Percentiles rank a stretch among this genome's conserved stretches.
Conservation (phyloP, 1,140 invertebrate genomes). For the Drosophila repleta region DNA sequence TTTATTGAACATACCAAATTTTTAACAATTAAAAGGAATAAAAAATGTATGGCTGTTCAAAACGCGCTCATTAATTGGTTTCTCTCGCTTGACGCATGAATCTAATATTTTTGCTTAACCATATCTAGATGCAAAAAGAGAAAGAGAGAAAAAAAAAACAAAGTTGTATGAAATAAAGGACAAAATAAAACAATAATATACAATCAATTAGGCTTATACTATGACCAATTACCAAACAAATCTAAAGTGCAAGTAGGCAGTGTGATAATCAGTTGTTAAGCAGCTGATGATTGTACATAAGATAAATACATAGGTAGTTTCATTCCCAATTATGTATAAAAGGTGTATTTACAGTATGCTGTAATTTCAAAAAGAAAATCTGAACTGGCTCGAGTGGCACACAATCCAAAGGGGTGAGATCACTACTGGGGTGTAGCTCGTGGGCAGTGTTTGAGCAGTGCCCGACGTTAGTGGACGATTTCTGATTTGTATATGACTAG, state of each 20-base stretch:
- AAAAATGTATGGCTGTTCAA: slow-evolving; percentile 56
- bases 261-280: slow-evolving; percentile 24
- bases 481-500: slow-evolving; percentile 5
- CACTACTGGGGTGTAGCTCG: neutral
- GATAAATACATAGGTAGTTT: slow-evolving; percentile 2
- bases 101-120: slow-evolving; percentile 79
- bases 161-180: slow-evolving; percentile 38
- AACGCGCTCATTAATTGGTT: slow-evolving; percentile 48
- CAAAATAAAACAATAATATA: slow-evolving; percentile 36
- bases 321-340: slow-evolving; percentile 1
- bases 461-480: slow-evolving; percentile 27
- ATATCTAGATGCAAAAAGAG: slow-evolving; percentile 65
- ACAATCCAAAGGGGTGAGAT: neutral
- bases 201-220: slow-evolving; percentile 9
- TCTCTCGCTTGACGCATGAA: slow-evolving; percentile 60
- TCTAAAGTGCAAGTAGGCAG: slow-evolving; percentile 39
- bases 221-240: slow-evolving; percentile 13
- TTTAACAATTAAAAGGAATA: slow-evolving; percentile 40
- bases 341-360: slow-evolving; percentile 32
- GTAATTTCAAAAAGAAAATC: neutral
- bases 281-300: neutral
- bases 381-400: too few species aligned
- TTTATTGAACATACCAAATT: slow-evolving; percentile 53
- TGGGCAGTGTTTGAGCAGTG: slow-evolving; percentile 25
- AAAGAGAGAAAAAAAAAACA: slow-evolving; percentile 50